Percentiles rank a stretch among this genome's conserved stretches.
These are phyloP conservation scores for Strongylocentrotus purpuratus DNA, from an alignment of 35 echinoderm and acorn worm species.

Conservation along the genomic window DNA sequence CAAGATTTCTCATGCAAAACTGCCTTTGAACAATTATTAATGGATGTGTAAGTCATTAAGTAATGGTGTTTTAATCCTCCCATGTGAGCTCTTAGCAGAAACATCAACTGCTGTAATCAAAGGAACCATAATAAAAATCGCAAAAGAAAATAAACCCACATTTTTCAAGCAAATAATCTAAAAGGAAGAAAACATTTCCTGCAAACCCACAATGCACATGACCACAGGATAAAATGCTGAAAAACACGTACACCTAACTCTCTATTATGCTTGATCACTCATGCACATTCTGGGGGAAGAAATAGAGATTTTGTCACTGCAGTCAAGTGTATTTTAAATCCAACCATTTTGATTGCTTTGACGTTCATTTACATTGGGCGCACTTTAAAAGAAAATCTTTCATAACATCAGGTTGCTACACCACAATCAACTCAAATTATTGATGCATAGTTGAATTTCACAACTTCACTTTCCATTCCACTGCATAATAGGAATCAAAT, in stretches of 20 bases:
- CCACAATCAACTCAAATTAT: constrained; percentile 12
- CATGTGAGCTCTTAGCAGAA: background rate
- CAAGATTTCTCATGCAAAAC: background rate
- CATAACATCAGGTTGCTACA: background rate
- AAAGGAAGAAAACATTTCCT: background rate
- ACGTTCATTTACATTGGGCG: background rate
- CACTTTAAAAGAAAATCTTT: background rate
- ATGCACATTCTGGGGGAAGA: background rate
- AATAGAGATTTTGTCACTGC: background rate
- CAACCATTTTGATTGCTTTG: background rate
- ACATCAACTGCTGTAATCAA: background rate
- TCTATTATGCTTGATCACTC: background rate
- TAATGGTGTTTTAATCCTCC: background rate
- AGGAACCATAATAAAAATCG: background rate
- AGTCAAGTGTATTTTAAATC: background rate
- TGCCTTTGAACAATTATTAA: background rate
- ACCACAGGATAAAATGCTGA: background rate
- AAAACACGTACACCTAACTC: background rate
- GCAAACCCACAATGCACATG: background rate
- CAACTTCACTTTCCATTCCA: background rate
- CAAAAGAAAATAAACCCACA: too few species aligned
- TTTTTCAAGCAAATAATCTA: background rate
- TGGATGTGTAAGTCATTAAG: constrained; percentile 1
- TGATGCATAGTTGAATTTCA: constrained; percentile 10
- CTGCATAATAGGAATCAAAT: background rate